These are phyloP conservation scores for Sminthurinus aureus DNA, from an alignment of 2,888 invertebrate species.

Conservation along the genomic window DNA sequence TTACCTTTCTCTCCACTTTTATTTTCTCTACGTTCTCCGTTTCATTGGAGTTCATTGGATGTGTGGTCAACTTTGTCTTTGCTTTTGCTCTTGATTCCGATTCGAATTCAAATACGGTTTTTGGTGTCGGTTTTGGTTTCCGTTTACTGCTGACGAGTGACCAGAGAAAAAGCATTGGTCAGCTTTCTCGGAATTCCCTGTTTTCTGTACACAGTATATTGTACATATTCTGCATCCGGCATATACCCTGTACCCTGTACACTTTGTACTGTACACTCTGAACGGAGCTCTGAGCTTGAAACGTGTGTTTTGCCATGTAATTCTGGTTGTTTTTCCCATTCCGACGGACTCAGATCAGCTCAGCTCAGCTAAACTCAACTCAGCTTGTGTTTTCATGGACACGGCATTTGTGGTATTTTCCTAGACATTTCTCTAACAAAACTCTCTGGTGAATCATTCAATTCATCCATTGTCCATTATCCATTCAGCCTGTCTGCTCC, in stretches of 20 bases:
- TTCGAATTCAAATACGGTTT: too few relatives aligned
- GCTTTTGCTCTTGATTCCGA: not conserved
- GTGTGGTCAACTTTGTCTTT: not conserved
- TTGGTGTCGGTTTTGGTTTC: too few relatives aligned
- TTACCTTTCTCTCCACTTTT: not conserved
- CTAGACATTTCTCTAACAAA: not conserved
- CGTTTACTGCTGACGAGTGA: constrained; percentile 24
- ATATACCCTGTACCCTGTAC: too few relatives aligned
- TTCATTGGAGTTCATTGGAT: not conserved
- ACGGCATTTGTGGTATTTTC: constrained; percentile 2
- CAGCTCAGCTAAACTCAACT: too few relatives aligned
- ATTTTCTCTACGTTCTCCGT: not conserved
- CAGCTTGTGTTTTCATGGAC: not conserved
- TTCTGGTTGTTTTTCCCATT: not conserved
- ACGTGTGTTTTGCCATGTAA: not conserved
- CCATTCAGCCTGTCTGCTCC: not conserved
- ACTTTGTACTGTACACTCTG: too few relatives aligned
- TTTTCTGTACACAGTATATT: too few relatives aligned
- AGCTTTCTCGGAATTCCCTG: too few relatives aligned
- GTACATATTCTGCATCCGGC: too few relatives aligned
- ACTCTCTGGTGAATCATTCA: constrained; percentile 11
- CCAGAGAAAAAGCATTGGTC: constrained; percentile 8
- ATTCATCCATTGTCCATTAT: not conserved
- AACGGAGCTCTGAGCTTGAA: not conserved
- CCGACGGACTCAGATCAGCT: not conserved